A percentile compares a stretch with the other conserved stretches of the same genome.
phyloP scores from a whole-genome alignment of 2,113 vertebrate species.

The Psettodes erumei region DNA sequence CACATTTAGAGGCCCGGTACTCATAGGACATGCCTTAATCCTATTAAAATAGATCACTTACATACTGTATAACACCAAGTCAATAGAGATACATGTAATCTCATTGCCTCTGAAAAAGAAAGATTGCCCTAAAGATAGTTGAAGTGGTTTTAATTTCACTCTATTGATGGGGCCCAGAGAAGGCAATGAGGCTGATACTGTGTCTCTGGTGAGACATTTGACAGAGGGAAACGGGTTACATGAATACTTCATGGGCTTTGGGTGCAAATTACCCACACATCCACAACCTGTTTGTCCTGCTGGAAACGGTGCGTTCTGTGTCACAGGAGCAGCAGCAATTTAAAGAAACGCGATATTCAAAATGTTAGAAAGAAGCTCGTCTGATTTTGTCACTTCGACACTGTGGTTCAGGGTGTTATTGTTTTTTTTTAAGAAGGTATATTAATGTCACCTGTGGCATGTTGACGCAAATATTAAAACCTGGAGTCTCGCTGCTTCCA shows the following conservation, averaged over 20 bases:
- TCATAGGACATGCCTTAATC: slow-evolving; percentile 73
- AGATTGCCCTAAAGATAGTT: slow-evolving; percentile 75
- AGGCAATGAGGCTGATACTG: slow-evolving; percentile 55
- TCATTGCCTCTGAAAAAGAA: slow-evolving; percentile 73
- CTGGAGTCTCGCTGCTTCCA: not conserved
- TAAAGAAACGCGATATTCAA: slow-evolving; percentile 18
- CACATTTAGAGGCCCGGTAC: slow-evolving; percentile 36
- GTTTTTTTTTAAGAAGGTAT: too few relatives aligned
- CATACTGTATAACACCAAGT: slow-evolving; percentile 72
- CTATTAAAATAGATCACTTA: slow-evolving; percentile 79
- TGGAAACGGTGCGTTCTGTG: slow-evolving; percentile 8
- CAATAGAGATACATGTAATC: slow-evolving; percentile 76
- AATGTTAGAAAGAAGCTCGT: not conserved
- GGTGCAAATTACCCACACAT: slow-evolving; percentile 61
- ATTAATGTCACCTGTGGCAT: not conserved
- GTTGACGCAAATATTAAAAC: slow-evolving; percentile 9
- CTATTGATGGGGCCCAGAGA: slow-evolving; percentile 65
- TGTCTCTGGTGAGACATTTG: slow-evolving; percentile 70
- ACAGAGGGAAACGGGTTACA: slow-evolving; percentile 63
- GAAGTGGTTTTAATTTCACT: slow-evolving; percentile 77
- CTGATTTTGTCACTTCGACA: not conserved
- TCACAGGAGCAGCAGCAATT: not conserved
- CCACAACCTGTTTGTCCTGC: slow-evolving; percentile 60
- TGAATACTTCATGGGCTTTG: slow-evolving; percentile 68
- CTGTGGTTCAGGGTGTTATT: not conserved